Conservation (phyloP, 2,888 invertebrate species). For the Heliothis peltigera region DNA sequence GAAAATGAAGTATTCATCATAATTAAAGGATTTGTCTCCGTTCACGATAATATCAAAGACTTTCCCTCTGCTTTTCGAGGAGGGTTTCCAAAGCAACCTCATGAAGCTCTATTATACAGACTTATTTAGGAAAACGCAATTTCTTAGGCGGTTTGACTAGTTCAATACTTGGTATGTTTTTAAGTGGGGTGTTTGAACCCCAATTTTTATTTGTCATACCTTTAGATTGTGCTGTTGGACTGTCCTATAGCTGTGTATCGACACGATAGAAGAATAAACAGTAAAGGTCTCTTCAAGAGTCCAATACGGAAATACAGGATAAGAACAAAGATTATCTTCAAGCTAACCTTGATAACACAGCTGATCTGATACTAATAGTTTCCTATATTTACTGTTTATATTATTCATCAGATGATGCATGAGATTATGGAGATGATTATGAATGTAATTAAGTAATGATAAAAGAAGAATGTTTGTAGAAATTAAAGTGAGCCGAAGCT, state of each 20-base stretch:
- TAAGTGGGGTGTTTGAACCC: background rate
- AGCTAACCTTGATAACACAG: constrained; percentile 13
- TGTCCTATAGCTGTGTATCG: too few relatives aligned
- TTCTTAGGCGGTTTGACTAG: background rate
- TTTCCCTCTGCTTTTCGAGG: too few relatives aligned
- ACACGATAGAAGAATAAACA: background rate
- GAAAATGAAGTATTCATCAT: background rate
- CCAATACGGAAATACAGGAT: constrained; percentile 12
- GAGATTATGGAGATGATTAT: too few relatives aligned
- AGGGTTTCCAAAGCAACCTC: too few relatives aligned
- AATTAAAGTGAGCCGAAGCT: background rate
- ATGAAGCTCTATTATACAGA: background rate
- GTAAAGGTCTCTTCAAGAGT: background rate
- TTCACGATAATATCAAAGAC: background rate
- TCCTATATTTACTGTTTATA: constrained; percentile 16
- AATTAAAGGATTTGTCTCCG: background rate
- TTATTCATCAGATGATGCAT: background rate
- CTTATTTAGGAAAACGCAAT: background rate
- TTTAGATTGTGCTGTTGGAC: too few relatives aligned
- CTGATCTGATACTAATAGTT: constrained; percentile 11
- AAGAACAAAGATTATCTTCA: constrained; percentile 5
- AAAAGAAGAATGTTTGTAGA: too few relatives aligned
- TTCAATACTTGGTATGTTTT: background rate
- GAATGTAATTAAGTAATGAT: too few relatives aligned
- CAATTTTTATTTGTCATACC: too few relatives aligned